Percentiles rank a stretch among this genome's conserved stretches.
phyloP scores from a whole-genome alignment of 2,797 vertebrate genomes.

The Podargus strigoides region DNA sequence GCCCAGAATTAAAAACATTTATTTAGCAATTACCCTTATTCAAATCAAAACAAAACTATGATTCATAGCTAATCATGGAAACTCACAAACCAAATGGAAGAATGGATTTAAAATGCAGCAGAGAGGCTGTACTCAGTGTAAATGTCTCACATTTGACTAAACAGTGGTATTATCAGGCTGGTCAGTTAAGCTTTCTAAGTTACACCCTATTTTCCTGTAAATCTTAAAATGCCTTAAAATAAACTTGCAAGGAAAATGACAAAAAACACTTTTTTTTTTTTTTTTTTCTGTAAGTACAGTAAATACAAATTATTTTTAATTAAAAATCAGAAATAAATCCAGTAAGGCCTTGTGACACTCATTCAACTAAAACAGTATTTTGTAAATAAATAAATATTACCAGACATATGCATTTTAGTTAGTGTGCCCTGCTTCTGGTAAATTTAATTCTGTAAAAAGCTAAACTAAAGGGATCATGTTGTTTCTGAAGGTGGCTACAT shows the following conservation, averaged over 20 bases:
- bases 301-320: not conserved
- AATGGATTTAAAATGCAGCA: not conserved
- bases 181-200: not conserved
- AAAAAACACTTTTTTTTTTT: too few relatives aligned
- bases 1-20: not conserved
- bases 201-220: not conserved
- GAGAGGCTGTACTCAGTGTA: not conserved
- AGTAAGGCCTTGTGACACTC: accelerated
- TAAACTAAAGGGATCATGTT: accelerated
- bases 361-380: not conserved
- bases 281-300: not conserved
- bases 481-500: not conserved
- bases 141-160: not conserved
- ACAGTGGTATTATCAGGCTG: not conserved
- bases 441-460: not conserved
- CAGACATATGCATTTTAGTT: not conserved
- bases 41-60: not conserved
- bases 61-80: not conserved
- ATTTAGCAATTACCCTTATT: not conserved
- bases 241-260: not conserved
- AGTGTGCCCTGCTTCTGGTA: not conserved
- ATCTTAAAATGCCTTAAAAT: not conserved
- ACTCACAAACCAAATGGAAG: not conserved
- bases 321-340: not conserved
- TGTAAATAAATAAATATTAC: not conserved